Conservation (phyloP, 1,140 invertebrate genomes). For the Drosophila lowei region DNA sequence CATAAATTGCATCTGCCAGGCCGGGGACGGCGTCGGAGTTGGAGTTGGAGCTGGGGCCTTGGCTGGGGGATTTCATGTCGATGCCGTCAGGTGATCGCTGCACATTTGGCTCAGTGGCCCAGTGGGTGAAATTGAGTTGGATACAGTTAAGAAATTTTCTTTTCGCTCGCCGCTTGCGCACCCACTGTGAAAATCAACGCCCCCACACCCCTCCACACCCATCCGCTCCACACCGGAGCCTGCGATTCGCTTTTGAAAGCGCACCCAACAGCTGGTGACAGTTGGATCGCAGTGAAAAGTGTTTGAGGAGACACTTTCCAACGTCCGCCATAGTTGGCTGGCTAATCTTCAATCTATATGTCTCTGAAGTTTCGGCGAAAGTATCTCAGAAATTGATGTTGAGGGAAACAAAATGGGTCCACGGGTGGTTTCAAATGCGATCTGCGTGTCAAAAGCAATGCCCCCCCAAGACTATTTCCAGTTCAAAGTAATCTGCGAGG, state of each 20-base stretch:
- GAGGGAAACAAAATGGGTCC: too few relatives aligned
- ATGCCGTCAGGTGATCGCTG: conserved; percentile 54
- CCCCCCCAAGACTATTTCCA: too few relatives aligned
- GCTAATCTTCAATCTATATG: too few relatives aligned
- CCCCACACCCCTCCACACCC: conserved; percentile 22
- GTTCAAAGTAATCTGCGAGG: too few relatives aligned
- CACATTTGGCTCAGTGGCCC: conserved; percentile 80
- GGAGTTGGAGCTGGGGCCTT: not conserved
- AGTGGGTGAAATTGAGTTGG: conserved; percentile 82
- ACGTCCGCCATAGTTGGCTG: too few relatives aligned
- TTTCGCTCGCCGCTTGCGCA: conserved; percentile 65
- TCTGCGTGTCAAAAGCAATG: too few relatives aligned
- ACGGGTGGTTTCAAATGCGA: too few relatives aligned
- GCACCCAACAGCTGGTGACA: not conserved
- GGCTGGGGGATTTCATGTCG: conserved; percentile 30
- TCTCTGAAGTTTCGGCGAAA: too few relatives aligned
- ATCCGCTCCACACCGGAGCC: conserved; percentile 10
- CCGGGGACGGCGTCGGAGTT: not conserved
- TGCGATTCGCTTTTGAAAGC: conserved; percentile 32
- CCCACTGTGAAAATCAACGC: conserved; percentile 62
- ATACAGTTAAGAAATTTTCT: conserved; percentile 72
- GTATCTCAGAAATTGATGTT: too few relatives aligned
- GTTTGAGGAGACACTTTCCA: conserved; percentile 4
- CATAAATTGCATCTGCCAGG: conserved; percentile 32
- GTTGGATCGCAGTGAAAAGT: conserved; percentile 1